Percentiles rank a stretch among this genome's conserved stretches.
Conservation (phyloP, 37 sponge, comb jelly and placozoan species). For the Mnemiopsis leidyi region DNA sequence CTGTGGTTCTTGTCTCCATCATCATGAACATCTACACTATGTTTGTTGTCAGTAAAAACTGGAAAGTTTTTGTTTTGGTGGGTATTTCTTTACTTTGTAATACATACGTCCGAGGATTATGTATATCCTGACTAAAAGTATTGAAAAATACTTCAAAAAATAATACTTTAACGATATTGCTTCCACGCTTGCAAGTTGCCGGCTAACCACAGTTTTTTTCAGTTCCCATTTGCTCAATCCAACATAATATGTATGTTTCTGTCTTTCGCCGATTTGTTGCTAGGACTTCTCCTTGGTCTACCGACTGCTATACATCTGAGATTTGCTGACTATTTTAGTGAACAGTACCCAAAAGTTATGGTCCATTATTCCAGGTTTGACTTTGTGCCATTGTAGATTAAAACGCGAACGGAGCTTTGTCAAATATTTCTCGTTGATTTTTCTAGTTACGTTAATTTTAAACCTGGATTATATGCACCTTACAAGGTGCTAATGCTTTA, state of each 20-base stretch:
- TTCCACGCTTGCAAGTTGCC: too few relatives aligned
- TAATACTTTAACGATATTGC: too few relatives aligned
- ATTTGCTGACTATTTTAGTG: constrained; percentile 10
- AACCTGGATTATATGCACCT: too few relatives aligned
- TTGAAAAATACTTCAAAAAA: too few relatives aligned
- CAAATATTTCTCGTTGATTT: too few relatives aligned
- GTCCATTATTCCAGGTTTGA: constrained; percentile 21
- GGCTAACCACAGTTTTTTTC: too few relatives aligned
- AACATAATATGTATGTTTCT: constrained; percentile 61
- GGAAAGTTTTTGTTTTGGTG: constrained; percentile 34
- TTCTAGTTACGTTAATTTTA: too few relatives aligned
- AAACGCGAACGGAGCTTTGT: too few relatives aligned
- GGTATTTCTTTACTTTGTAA: background rate
- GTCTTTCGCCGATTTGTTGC: constrained; percentile 19
- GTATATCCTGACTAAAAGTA: too few relatives aligned
- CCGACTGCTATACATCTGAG: constrained; percentile 10
- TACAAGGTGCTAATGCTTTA: too few relatives aligned
- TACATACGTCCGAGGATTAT: too few relatives aligned
- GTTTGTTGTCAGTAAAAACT: background rate
- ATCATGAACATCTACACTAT: constrained; percentile 55
- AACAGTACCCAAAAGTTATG: background rate
- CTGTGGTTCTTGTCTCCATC: background rate
- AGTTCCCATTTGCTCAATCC: constrained; percentile 52
- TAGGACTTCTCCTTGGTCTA: constrained; percentile 10
- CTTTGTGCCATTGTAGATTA: too few relatives aligned